Evolutionary conservation across 2,113 vertebrate species (phyloP).

Genomic region (Aphyosemion australe): DNA sequence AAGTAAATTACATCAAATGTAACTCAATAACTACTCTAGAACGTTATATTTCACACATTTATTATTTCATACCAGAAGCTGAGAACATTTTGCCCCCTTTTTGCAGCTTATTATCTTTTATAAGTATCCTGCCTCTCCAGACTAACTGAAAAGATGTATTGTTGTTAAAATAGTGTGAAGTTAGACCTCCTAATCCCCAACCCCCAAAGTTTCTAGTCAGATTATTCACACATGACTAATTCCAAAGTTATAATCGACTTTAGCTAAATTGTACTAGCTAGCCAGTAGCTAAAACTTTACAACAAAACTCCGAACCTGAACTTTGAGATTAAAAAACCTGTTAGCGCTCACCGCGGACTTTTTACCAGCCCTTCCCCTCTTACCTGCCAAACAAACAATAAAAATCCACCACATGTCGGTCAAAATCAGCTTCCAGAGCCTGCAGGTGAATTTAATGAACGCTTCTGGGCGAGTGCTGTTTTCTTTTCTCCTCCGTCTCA

Average conservation of each 20-base stretch:
- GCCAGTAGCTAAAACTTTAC: neutral
- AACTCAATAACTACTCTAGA: neutral
- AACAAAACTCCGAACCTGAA: neutral
- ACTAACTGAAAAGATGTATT: neutral
- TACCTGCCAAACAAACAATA: constrained; percentile 64
- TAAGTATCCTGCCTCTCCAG: neutral
- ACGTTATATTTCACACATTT: neutral
- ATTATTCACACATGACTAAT: constrained; percentile 49
- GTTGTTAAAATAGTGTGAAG: constrained; percentile 15
- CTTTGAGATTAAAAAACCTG: constrained; percentile 36
- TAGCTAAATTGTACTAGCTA: neutral
- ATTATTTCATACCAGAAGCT: no score
- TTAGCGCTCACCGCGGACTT: neutral
- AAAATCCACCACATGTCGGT: constrained; percentile 52
- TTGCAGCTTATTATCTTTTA: no score
- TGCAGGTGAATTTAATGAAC: neutral
- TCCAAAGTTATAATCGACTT: neutral
- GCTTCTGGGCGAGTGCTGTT: neutral
- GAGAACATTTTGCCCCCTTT: no score
- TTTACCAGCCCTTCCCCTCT: constrained; percentile 6
- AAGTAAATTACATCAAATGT: no score
- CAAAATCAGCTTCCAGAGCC: constrained; percentile 38
- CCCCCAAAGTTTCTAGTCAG: constrained; percentile 7
- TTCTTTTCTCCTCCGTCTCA: constrained; percentile 32
- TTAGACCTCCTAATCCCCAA: constrained; percentile 34